Base-by-base conservation (phyloP, 2,888 invertebrate species). In the Ditula angustiorana region DNA sequence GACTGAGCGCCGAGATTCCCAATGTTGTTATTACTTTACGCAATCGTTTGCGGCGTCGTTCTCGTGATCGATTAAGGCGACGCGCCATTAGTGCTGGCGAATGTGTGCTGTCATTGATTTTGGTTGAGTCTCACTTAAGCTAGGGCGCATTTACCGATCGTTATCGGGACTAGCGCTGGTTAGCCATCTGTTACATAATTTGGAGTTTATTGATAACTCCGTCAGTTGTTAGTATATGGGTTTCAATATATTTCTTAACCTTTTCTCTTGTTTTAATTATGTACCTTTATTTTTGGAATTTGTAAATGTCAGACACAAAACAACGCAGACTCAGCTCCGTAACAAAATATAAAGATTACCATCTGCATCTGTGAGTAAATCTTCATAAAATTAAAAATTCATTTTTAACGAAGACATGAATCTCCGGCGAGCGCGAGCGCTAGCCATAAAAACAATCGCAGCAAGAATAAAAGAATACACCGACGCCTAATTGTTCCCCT, bases 401-500 rank as follows among this genome's bases (percentile, higher is more conserved):
- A 91, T 90, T 84, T 88, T 85, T 88, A 86, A 88, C 86, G 86
- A 87, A 87, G 88, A 83, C 78, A 86, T 88, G 86, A 90, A 90
- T 89, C 89, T 86, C 79, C 69, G 68, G 72, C 70, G 74, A 71
- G 82, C 80, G 57, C 78, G 75, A 76, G 80, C 78, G 72, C 75
- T 70, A 75, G 84, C 83, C 80, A 82, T 85, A 87, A 87, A 88
- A 88, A 90, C 87, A 90, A 89, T 90, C 89, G 86, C 82, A 83
- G 82, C 78, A 77, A 86, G 86, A 89, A 87, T 87, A 87, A 89
- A 91, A 89, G 85, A 89, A 90, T 83, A 88, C 79, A 83, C 82
- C 81, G 83, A 82, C 83, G 83, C 89, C 90, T 92, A 92, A 92
- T 92, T 92, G 91, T 90, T 89, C 89, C 90, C 90, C 86, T 87